Base-by-base conservation (phyloP, 2,888 invertebrate genomes). In the Cordilura impudica region DNA sequence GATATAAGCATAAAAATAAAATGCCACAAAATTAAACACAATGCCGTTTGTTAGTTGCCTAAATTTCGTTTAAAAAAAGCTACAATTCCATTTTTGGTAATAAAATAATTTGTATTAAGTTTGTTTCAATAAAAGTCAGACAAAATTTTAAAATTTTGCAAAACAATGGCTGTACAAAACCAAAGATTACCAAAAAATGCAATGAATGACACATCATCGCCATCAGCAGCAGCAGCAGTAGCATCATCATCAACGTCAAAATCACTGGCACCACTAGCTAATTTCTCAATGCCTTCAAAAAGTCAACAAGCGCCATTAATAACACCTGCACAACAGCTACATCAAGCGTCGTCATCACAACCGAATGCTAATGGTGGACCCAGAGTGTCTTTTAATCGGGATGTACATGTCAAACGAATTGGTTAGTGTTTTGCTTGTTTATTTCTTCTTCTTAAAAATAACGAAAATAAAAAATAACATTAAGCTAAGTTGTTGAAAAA, bases 361-460 rank as follows among this genome's bases (percentile, higher is more conserved):
- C 45, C 72, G 29, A 65, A 75, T 49, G 60, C 83, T 26, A 90
- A 89, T 90, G 94, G 93, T 90, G 94, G 93, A 91, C 94, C 92
- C 83, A 92, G 93, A 86, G 96, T 96, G 86, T 96, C 96, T 90
- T 96, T 96, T 92, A 96, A 96, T 92, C 93, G 95, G 90, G 96
- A 96, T 93, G 96, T 96, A 87, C 95, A 95, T 92, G 95, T 96
- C 89, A 96, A 96, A 91, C 92, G 96, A 92, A 96, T 96, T 91
- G 95, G 95, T 95, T 93, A 93, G 94, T 91, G 74, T 47, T 74
- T 66, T 18, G n/a, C 23, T 54, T 29, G 70, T 63, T 29, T n/a
- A 14, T 58, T 67, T 12, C 6, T 43, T 67, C 21, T 54, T 47
- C n/a, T 54, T 26, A 19, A 21, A 10, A 49, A 0, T 49, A 19